Conservation (phyloP, 2,113 vertebrate species). For the Mugil cephalus region DNA sequence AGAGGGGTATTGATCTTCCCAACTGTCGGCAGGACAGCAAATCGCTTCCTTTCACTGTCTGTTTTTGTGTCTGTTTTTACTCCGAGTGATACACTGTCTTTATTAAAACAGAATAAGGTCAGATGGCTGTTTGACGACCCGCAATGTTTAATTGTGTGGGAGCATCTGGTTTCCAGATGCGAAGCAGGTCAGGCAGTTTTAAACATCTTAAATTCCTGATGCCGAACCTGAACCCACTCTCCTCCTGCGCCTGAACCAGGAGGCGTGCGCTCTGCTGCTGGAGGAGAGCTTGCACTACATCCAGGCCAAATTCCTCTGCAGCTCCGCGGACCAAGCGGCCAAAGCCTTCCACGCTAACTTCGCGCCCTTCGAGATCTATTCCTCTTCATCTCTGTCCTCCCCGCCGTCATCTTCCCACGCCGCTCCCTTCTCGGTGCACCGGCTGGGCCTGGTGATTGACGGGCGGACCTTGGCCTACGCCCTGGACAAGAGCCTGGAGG, state of each 20-base stretch:
- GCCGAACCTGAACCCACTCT: slow-evolving; percentile 3
- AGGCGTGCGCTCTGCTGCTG: slow-evolving; percentile 90
- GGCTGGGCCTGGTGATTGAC: slow-evolving; percentile 93
- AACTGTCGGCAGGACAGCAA: no score
- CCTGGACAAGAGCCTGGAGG: slow-evolving; percentile 90
- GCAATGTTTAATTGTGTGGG: background rate
- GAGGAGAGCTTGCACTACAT: slow-evolving; percentile 92
- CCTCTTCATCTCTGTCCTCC: slow-evolving; percentile 52
- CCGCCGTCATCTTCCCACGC: slow-evolving; percentile 60
- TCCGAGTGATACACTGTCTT: background rate
- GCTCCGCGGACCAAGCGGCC: slow-evolving; percentile 68
- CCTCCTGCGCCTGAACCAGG: slow-evolving; percentile 83
- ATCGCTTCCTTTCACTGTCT: no score
- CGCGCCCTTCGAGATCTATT: slow-evolving; percentile 71
- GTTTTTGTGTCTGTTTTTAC: no score
- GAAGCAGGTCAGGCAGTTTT: slow-evolving; percentile 24
- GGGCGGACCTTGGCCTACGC: slow-evolving; percentile 94
- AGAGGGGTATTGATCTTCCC: no score
- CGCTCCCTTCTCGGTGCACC: slow-evolving; percentile 77
- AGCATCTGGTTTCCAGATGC: slow-evolving; percentile 65
- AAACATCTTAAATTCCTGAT: slow-evolving; percentile 16
- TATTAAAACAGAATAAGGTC: background rate
- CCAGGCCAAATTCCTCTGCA: slow-evolving; percentile 86
- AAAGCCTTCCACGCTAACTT: slow-evolving; percentile 77
- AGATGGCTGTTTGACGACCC: background rate